phyloP scores from a whole-genome alignment of 2,797 vertebrate genomes.

The Clarias platycephalus region DNA sequence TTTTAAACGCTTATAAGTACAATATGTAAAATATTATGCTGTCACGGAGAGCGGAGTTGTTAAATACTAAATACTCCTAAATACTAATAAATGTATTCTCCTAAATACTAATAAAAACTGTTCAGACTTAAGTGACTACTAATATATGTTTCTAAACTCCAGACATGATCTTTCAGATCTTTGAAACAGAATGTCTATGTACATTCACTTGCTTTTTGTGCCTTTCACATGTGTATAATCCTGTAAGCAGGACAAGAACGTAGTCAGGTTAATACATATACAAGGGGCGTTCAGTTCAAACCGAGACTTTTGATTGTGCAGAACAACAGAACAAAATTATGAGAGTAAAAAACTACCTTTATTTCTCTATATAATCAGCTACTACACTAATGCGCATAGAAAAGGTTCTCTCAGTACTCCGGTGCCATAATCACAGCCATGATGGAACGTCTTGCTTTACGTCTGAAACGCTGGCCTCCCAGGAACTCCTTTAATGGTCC shows the following conservation, averaged over 20 bases:
- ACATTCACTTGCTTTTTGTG: background rate
- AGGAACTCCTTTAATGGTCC: too few species aligned
- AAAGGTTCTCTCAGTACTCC: too few species aligned
- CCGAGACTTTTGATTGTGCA: too few species aligned
- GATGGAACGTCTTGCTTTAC: too few species aligned
- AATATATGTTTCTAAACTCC: background rate
- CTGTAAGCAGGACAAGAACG: background rate
- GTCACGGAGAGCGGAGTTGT: background rate
- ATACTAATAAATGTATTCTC: background rate
- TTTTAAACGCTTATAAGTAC: background rate
- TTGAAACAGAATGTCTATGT: background rate
- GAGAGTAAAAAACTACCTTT: too few species aligned
- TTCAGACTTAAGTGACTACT: background rate
- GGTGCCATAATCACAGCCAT: too few species aligned
- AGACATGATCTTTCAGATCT: background rate
- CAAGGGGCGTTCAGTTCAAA: background rate
- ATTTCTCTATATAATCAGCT: too few species aligned
- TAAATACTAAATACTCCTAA: background rate
- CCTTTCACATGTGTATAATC: background rate
- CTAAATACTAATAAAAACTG: background rate
- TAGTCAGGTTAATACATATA: background rate
- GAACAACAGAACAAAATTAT: too few species aligned
- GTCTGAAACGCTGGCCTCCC: too few species aligned
- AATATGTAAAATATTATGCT: background rate
- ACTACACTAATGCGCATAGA: too few species aligned